A percentile compares a stretch with the other conserved stretches of the same genome.
These are phyloP conservation scores for Cottus gobio DNA, from an alignment of 2,113 vertebrate species.

Conservation along the genomic window DNA sequence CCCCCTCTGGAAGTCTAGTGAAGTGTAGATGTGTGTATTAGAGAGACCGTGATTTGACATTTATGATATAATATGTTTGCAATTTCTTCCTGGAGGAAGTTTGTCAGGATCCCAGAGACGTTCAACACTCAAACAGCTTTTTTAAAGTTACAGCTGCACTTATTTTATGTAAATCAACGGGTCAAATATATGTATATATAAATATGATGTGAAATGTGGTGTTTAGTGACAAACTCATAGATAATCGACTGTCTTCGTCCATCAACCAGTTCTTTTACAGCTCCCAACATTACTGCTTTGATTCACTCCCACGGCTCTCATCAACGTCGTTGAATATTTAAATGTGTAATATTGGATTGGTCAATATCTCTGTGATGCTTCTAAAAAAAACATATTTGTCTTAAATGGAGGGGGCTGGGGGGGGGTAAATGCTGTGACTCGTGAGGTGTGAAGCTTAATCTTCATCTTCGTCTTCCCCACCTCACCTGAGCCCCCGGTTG, in stretches of 20 bases:
- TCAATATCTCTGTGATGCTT: background rate
- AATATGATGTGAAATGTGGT: too few relatives aligned
- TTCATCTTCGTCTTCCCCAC: background rate
- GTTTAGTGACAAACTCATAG: too few relatives aligned
- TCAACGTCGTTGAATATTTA: background rate
- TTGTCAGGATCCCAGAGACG: conserved; percentile 9
- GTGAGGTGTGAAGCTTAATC: conserved; percentile 60
- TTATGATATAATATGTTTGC: conserved; percentile 25
- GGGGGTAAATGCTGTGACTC: conserved; percentile 42
- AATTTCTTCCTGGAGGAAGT: conserved; percentile 38
- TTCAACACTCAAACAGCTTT: background rate
- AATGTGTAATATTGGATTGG: too few relatives aligned
- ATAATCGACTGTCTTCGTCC: too few relatives aligned
- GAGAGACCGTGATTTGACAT: conserved; percentile 48
- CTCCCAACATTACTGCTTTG: background rate
- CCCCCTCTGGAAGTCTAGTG: background rate
- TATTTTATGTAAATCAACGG: background rate
- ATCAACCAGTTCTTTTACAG: too few relatives aligned
- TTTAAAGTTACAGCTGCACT: background rate
- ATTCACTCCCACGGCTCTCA: background rate
- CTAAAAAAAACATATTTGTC: background rate
- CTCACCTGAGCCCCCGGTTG: conserved; percentile 68
- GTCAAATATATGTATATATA: background rate
- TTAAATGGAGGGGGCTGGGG: background rate
- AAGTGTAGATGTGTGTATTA: conserved; percentile 23